These are phyloP conservation scores for Keiferia lycopersicella DNA, from an alignment of 2,888 invertebrate genomes.

Conservation along the genomic window DNA sequence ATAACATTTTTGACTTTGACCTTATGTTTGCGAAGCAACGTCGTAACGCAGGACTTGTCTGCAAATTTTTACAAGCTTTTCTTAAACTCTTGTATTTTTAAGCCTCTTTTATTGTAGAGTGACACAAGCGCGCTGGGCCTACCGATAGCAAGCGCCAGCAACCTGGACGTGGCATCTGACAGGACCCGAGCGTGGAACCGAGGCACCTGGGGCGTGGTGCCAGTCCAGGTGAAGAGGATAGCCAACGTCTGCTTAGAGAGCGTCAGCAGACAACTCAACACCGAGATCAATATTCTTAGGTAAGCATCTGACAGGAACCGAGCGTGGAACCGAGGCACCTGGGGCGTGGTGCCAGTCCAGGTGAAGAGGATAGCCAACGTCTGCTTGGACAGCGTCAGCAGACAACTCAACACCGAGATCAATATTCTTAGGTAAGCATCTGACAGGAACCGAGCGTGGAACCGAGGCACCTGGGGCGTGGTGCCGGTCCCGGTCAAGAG, in stretches of 20 bases:
- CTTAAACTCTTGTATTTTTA: too few relatives aligned
- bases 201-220: slow-evolving; percentile 70
- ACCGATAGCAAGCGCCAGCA: slow-evolving; percentile 65
- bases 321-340: slow-evolving; percentile 59
- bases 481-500: slow-evolving; percentile 68
- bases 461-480: slow-evolving; percentile 66
- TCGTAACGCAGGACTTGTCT: too few relatives aligned
- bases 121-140: slow-evolving; percentile 68
- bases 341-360: slow-evolving; percentile 72
- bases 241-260: slow-evolving; percentile 58
- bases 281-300: slow-evolving; percentile 73
- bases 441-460: slow-evolving; percentile 42
- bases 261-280: slow-evolving; percentile 61
- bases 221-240: slow-evolving; percentile 61
- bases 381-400: slow-evolving; percentile 60
- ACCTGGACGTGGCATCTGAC: slow-evolving; percentile 58
- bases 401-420: slow-evolving; percentile 65
- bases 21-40: too few relatives aligned
- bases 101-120: slow-evolving; percentile 56
- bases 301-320: slow-evolving; percentile 39
- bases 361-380: slow-evolving; percentile 61
- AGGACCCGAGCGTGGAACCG: slow-evolving; percentile 55
- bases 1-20: too few relatives aligned
- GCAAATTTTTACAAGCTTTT: too few relatives aligned
- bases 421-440: slow-evolving; percentile 68